Percentiles rank a stretch among this genome's conserved stretches.
Conservation (phyloP, 2,113 vertebrate genomes). For the Heterochromis multidens region DNA sequence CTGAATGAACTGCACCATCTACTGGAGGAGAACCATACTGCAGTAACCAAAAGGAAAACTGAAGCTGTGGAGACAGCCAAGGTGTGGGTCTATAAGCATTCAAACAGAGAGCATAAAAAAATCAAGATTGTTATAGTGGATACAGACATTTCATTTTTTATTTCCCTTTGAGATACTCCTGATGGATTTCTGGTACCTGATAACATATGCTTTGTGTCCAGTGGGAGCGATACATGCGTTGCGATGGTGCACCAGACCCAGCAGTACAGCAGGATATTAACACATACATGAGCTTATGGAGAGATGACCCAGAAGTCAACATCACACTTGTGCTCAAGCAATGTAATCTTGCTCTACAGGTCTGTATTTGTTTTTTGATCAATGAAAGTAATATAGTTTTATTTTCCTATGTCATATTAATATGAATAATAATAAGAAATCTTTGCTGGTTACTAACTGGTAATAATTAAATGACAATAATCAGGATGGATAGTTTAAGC, state of each 20-base stretch:
- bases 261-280: slow-evolving; percentile 81
- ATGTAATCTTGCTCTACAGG: slow-evolving; percentile 77
- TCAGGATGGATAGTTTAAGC: neutral
- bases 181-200: neutral
- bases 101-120: no score
- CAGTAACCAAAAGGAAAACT: slow-evolving; percentile 71
- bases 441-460: neutral
- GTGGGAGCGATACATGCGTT: slow-evolving; percentile 87
- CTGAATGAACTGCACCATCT: slow-evolving; percentile 77
- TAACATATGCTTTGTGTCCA: slow-evolving; percentile 48
- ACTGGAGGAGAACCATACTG: slow-evolving; percentile 75
- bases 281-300: slow-evolving; percentile 85
- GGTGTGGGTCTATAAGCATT: slow-evolving; percentile 59
- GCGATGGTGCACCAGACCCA: slow-evolving; percentile 89
- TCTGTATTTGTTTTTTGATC: slow-evolving; percentile 47
- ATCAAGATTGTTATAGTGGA: neutral
- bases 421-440: neutral
- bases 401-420: neutral
- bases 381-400: neutral
- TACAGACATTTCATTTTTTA: neutral
- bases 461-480: neutral
- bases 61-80: slow-evolving; percentile 65
- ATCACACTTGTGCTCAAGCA: slow-evolving; percentile 74
- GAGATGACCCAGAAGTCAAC: slow-evolving; percentile 76
- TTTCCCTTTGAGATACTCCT: neutral